Conservation (phyloP, 2,888 invertebrate species). For the Scaptomyza reducta region DNA sequence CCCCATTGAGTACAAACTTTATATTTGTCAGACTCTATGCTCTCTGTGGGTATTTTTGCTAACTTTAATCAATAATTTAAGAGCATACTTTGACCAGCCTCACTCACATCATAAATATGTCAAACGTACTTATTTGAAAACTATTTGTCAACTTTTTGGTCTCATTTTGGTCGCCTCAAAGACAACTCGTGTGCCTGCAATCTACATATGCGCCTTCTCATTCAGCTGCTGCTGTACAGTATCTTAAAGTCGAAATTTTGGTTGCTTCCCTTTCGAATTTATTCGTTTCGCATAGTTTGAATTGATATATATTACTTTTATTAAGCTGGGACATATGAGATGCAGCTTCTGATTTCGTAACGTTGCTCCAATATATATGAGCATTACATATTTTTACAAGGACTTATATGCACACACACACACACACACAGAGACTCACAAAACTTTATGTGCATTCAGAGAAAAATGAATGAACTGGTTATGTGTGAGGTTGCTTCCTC, state of each 20-base stretch:
- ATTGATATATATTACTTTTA: conserved; percentile 72
- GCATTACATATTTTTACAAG: conserved; percentile 40
- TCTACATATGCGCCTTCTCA: background rate
- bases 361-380: conserved; percentile 61
- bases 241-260: conserved; percentile 6
- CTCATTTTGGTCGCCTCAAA: conserved; percentile 10
- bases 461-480: conserved; percentile 7
- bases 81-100: conserved; percentile 43
- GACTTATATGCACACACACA: conserved; percentile 50
- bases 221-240: background rate
- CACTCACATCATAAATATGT: conserved; percentile 62
- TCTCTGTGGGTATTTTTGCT: conserved; percentile 10
- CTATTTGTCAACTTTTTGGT: conserved; percentile 69
- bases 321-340: conserved; percentile 31
- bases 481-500: conserved; percentile 27
- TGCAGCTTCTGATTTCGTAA: conserved; percentile 45
- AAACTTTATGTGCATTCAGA: conserved; percentile 13
- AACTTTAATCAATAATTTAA: conserved; percentile 53
- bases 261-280: conserved; percentile 5
- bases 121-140: conserved; percentile 49
- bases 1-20: conserved; percentile 13
- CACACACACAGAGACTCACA: conserved; percentile 2
- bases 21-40: conserved; percentile 8
- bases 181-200: conserved; percentile 2
- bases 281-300: conserved; percentile 35